Conservation (phyloP, 2,797 vertebrate genomes). For the Ceryle rudis region DNA sequence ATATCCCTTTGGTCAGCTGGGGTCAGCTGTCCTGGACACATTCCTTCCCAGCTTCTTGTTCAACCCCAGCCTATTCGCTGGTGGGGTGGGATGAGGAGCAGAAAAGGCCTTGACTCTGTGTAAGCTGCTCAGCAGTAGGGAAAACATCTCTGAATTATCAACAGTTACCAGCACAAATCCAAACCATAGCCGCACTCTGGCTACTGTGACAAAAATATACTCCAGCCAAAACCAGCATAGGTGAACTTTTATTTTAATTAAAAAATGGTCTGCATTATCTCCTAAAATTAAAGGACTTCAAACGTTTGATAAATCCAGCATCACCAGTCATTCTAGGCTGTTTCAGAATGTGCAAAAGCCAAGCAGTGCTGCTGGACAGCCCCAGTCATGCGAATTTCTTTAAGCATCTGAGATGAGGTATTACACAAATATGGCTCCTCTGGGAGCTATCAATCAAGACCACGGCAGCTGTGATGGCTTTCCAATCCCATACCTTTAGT, state of each 20-base stretch:
- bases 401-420: constrained; percentile 50
- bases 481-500: constrained; percentile 48
- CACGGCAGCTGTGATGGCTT: constrained; percentile 35
- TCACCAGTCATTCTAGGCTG: not conserved
- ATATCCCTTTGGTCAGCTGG: not conserved
- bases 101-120: not conserved
- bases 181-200: not conserved
- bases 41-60: not conserved
- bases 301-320: not conserved
- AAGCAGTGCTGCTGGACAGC: not conserved
- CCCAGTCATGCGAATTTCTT: not conserved
- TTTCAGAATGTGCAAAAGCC: not conserved
- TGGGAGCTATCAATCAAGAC: constrained; percentile 37
- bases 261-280: not conserved
- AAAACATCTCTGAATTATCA: not conserved
- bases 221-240: not conserved
- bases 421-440: constrained; percentile 37
- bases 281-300: not conserved
- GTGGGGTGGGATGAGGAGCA: not conserved
- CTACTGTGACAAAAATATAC: not conserved
- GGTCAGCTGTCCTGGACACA: not conserved
- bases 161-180: not conserved
- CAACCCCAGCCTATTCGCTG: not conserved
- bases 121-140: not conserved
- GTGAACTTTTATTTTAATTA: constrained; percentile 25